phyloP scores from a whole-genome alignment of 2,113 vertebrate genomes.

The Rattus norvegicus region GRCr8 NC_086029.1:30234501-30235000 shows the following conservation, averaged over 20 bases:
- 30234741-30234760: neutral
- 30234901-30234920: conserved; percentile 61
- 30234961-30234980: conserved; percentile 79
- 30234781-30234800: neutral
- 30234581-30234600: conserved; percentile 28
- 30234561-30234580: conserved; percentile 65
- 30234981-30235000: conserved; percentile 75
- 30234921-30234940: conserved; percentile 69
- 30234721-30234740: neutral
- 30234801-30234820: neutral
- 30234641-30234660: conserved; percentile 45
- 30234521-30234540: conserved; percentile 79
- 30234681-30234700: conserved; percentile 11
- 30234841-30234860: neutral
- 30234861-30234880: conserved; percentile 55
- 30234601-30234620: conserved; percentile 38
- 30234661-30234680: conserved; percentile 33
- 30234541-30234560: conserved; percentile 50
- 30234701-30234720: conserved; percentile 17
- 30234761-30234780: neutral
- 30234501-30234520: conserved; percentile 71
- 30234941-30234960: conserved; percentile 75
- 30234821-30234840: neutral
- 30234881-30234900: conserved; percentile 61
- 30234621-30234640: conserved; percentile 10